A percentile compares a stretch with the other conserved stretches of the same genome.
phyloP scores from a whole-genome alignment of 2,888 invertebrate species.

The Empis stercorea region DNA sequence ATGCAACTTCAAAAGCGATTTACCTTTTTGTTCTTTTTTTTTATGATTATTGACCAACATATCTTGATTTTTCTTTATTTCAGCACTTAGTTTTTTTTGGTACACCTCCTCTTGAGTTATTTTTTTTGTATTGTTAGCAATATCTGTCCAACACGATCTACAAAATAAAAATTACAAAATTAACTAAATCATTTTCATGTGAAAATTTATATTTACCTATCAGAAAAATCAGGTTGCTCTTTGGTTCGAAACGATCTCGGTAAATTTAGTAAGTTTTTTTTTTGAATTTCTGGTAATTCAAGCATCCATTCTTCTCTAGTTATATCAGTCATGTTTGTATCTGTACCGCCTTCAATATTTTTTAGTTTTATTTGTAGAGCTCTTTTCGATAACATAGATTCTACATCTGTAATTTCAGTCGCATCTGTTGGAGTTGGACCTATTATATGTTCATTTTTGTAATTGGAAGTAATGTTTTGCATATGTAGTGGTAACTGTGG shows the following conservation, averaged over 20 bases:
- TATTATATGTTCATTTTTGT: no score
- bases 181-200: not conserved
- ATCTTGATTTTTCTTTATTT: slow-evolving; percentile 52
- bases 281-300: slow-evolving; percentile 65
- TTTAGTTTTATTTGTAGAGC: slow-evolving; percentile 60
- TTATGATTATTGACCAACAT: slow-evolving; percentile 48
- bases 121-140: slow-evolving; percentile 49
- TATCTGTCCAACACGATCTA: slow-evolving; percentile 79
- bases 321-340: slow-evolving; percentile 31
- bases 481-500: no score
- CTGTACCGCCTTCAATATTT: slow-evolving; percentile 35
- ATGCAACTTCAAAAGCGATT: slow-evolving; percentile 70
- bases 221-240: slow-evolving; percentile 61
- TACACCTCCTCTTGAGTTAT: slow-evolving; percentile 23
- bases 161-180: not conserved
- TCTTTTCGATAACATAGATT: slow-evolving; percentile 28
- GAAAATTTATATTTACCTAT: slow-evolving; percentile 38
- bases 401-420: not conserved
- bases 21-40: slow-evolving; percentile 55
- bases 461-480: no score
- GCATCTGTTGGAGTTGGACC: no score
- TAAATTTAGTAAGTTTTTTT: slow-evolving; percentile 54
- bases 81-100: slow-evolving; percentile 37
- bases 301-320: slow-evolving; percentile 82
- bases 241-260: slow-evolving; percentile 66